Base-by-base conservation (phyloP, 2,888 invertebrate genomes). In the Patella caerulea region DNA sequence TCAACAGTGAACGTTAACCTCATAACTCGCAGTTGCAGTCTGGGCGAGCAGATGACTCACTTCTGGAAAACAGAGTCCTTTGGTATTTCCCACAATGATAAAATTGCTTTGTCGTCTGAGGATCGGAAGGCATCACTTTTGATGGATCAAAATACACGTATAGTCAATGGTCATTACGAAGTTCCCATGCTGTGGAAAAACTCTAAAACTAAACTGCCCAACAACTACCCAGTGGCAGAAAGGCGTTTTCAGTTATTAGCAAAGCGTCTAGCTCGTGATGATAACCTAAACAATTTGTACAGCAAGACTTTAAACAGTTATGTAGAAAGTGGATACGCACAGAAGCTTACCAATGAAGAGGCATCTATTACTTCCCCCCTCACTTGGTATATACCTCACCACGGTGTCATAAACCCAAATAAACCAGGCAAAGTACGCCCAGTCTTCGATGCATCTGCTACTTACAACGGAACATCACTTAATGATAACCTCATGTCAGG, bases 401-500 rank as follows among this genome's bases (percentile, higher is more conserved):
- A 71, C n/a, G 71, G 56, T 56, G 56, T 56, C 17, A 1, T 71
- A 11, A 69, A 71, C 12, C 75, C 75, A 45, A 78, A 76, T 19
- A 75, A 75, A 15, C 56, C 56, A 15, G 71, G 65, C 12, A 78
- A 78, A 52, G 54, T 75, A 59, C 19, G 75, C 34, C 53, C 75
- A 17, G 73, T 78, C 12, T 78, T 78, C 71, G 75, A 78, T 69
- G 75, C 76, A 55, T 17, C 59, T 56, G 53, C 77, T 12, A 73
- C n/a, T 19, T 71, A 73, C 71, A 73, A 77, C 24, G 76, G 79
- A 54, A 74, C 73, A 19, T 76, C 76, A 12, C 59, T 79, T 2
- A 79, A 79, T 59, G 74, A 79, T 56, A 56, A 56, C 56, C 56
- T 56, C n/a, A 56, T 56, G 56, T 17, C 56, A 2, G 56, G 56